These are phyloP conservation scores for Athetis lepigone DNA, from an alignment of 2,888 invertebrate genomes.

Conservation along the genomic window DNA sequence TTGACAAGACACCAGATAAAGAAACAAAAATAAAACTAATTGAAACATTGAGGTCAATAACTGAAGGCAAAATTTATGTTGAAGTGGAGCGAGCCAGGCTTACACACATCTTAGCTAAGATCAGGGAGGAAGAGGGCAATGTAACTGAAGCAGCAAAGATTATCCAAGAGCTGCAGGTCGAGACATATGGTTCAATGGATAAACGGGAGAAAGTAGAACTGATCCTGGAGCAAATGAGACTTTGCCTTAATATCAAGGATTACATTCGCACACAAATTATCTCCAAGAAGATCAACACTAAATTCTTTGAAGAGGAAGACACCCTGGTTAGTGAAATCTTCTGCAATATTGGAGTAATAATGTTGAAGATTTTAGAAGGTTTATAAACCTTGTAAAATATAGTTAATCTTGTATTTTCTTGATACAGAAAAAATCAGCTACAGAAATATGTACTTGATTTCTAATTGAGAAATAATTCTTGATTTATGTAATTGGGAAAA, in stretches of 20 bases:
- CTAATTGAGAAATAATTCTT: too few species aligned
- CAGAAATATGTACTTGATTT: too few species aligned
- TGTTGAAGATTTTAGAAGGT: too few species aligned
- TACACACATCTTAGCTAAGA: slow-evolving; percentile 96
- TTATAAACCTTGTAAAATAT: too few species aligned
- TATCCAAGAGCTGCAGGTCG: slow-evolving; percentile 98
- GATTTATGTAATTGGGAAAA: too few species aligned
- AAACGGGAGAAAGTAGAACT: slow-evolving; percentile 99
- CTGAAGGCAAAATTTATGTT: slow-evolving; percentile 99
- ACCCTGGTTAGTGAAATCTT: slow-evolving; percentile 90
- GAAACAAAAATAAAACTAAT: slow-evolving; percentile 98
- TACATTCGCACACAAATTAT: slow-evolving; percentile 99
- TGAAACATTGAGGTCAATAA: slow-evolving; percentile 98
- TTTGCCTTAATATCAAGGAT: slow-evolving; percentile 98
- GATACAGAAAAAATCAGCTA: too few species aligned
- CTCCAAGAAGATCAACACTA: slow-evolving; percentile 99
- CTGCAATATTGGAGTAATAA: too few species aligned
- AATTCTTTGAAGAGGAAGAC: slow-evolving; percentile 97
- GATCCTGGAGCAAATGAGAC: slow-evolving; percentile 99
- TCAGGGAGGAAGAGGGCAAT: slow-evolving; percentile 96
- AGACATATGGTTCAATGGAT: slow-evolving; percentile 99
- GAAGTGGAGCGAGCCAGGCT: slow-evolving; percentile 99
- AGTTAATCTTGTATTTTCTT: too few species aligned
- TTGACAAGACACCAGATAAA: slow-evolving; percentile 97
- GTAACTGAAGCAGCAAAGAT: slow-evolving; percentile 97